Percentiles rank a stretch among this genome's conserved stretches.
These are phyloP conservation scores for Drosophila malerkotliana DNA, from an alignment of 1,140 invertebrate species.

Conservation along the genomic window DNA sequence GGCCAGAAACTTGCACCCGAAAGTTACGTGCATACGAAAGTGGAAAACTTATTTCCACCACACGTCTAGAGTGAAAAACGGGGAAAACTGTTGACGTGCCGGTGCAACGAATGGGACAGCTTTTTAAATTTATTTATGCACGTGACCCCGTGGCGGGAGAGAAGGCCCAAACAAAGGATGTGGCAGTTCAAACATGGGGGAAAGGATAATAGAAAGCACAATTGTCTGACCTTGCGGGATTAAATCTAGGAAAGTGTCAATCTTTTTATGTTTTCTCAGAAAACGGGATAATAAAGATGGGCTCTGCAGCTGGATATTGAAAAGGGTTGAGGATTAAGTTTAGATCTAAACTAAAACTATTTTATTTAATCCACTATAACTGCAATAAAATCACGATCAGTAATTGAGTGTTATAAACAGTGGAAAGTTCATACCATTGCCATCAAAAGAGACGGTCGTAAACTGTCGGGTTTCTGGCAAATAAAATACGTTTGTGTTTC, in stretches of 20 bases:
- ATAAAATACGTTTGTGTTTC: conserved; percentile 37
- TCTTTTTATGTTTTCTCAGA: not conserved
- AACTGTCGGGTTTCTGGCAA: conserved; percentile 21
- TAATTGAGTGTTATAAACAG: conserved; percentile 43
- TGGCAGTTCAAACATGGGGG: conserved; percentile 14
- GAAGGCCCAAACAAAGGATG: conserved; percentile 1
- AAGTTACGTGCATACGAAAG: conserved; percentile 46
- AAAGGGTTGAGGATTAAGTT: not conserved
- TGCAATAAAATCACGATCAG: conserved; percentile 6
- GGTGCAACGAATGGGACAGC: conserved; percentile 58
- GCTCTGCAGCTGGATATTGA: not conserved
- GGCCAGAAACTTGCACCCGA: conserved; percentile 39
- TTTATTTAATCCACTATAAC: not conserved
- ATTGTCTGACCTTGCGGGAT: conserved; percentile 22
- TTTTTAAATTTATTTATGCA: conserved; percentile 66
- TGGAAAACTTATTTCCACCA: conserved; percentile 44
- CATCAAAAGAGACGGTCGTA: conserved; percentile 32
- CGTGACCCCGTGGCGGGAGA: conserved; percentile 28
- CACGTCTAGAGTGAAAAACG: conserved; percentile 25
- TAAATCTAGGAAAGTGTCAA: conserved; percentile 1
- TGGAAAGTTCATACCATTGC: conserved; percentile 27
- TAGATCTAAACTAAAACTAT: not conserved
- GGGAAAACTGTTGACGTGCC: conserved; percentile 29
- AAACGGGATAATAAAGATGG: not conserved
- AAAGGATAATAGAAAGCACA: conserved; percentile 22